Evolutionary conservation across 2,888 invertebrate species (phyloP), one percentile per base, ranked within the genome.

Genomic region (Sylvicola fuscatus): DNA sequence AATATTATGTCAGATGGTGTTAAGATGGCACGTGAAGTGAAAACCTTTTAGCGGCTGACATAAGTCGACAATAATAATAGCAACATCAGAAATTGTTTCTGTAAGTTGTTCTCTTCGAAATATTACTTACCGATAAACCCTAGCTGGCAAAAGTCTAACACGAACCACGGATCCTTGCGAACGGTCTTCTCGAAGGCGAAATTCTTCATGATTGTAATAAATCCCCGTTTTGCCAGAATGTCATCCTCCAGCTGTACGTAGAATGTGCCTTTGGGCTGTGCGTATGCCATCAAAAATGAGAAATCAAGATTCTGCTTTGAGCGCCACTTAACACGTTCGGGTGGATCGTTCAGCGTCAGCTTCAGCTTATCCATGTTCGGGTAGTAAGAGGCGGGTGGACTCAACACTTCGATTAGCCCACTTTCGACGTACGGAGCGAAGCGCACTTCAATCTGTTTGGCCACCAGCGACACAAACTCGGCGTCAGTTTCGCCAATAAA

Each of bases 201-300:
- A 39, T 72, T 73, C 53, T 82, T 80, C 78, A 87, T 84, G 38
- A 80, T 80, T 36, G 72, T 72, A 46, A 89, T 70, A 50, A 81
- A 93, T 39, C 80, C 72, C 2, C 73, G 70, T 51, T 84, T 87
- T 0, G 90, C 82, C 26, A 92, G 61, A 35, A 95, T 83, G 51
- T 95, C 93, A 51, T 95, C 93, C 57, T 95, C 93, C 7, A 95
- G 61, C 67, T 93, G 83, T 13, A 92, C 70, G 52, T 92, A 95
- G 56, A 82, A 92, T 1, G 74, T 74, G 38, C 82, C 93, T 52
- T 79, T 79, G 1, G 79, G 70, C 48, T 84, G 81, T 1, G 84
- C 82, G 50, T 92, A 92, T 38, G 90, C 77, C 93, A 95, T 95
- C 11, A 95, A 64, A 55, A 81, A 95, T 1, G 89, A 78, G 49